phyloP scores from a whole-genome alignment of 2,797 vertebrate genomes.

The Parauchenoglanis punctatus region DNA sequence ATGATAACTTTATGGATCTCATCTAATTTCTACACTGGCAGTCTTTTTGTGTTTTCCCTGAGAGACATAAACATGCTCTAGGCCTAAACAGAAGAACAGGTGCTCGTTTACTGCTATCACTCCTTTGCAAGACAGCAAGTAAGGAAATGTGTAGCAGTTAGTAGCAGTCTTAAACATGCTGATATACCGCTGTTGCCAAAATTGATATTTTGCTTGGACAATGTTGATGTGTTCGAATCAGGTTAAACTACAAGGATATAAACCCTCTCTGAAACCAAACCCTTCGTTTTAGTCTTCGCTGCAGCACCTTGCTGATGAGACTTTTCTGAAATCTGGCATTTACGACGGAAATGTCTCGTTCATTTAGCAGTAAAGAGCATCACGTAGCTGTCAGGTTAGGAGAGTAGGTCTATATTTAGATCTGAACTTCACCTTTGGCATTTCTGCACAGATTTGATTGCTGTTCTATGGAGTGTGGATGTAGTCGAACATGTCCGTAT shows the following conservation, averaged over 20 bases:
- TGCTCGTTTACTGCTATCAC: neutral
- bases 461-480: conserved; percentile 5
- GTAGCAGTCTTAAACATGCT: neutral
- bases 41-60: conserved; percentile 8
- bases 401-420: conserved; percentile 33
- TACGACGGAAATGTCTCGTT: conserved; percentile 55
- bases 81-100: conserved; percentile 6
- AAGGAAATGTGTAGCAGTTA: neutral
- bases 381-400: conserved; percentile 24
- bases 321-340: conserved; percentile 50
- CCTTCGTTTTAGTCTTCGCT: neutral
- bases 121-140: conserved; percentile 5
- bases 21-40: conserved; percentile 1
- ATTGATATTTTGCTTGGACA: conserved; percentile 19
- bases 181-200: neutral
- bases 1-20: neutral
- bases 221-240: conserved; percentile 11
- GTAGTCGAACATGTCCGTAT: neutral
- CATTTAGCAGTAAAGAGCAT: conserved; percentile 49
- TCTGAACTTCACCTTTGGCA: conserved; percentile 49
- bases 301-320: conserved; percentile 18
- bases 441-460: conserved; percentile 40
- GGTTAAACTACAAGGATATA: neutral
- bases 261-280: conserved; percentile 8
- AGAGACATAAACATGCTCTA: neutral